These are phyloP conservation scores for Mobula birostris DNA, from an alignment of 2,113 vertebrate species.

Conservation along the genomic window DNA sequence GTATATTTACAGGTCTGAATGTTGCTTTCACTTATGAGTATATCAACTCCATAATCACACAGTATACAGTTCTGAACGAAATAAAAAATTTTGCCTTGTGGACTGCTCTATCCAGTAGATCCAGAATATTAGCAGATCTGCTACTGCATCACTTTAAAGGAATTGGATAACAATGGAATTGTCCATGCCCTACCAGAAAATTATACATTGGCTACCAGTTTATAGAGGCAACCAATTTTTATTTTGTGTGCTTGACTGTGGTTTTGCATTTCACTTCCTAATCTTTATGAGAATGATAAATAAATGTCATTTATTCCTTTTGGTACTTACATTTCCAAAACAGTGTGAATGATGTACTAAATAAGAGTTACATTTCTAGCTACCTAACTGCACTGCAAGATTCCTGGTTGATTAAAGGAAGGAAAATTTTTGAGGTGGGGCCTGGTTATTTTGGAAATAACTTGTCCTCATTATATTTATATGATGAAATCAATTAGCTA, in stretches of 20 bases:
- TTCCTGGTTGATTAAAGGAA: neutral
- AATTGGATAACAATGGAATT: neutral
- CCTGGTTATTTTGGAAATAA: neutral
- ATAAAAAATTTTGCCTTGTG: neutral
- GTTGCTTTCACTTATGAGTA: neutral
- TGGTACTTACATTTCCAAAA: neutral
- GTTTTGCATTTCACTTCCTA: neutral
- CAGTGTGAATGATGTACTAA: neutral
- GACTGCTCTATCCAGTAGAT: neutral
- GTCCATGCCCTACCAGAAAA: neutral
- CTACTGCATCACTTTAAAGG: neutral
- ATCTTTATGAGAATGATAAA: neutral
- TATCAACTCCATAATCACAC: neutral
- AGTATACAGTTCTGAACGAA: neutral
- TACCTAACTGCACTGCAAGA: neutral
- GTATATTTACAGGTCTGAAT: neutral
- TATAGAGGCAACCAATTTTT: neutral
- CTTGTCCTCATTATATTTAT: neutral
- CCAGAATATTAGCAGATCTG: neutral
- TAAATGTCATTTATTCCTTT: too few species aligned
- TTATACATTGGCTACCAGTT: neutral
- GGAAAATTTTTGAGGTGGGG: neutral
- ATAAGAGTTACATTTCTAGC: neutral
- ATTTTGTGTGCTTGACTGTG: neutral
- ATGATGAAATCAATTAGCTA: neutral